Percentiles rank a stretch among this genome's conserved stretches.
Evolutionary conservation across 2,113 vertebrate genomes (phyloP).

Genomic region (Cettia cetti): DNA sequence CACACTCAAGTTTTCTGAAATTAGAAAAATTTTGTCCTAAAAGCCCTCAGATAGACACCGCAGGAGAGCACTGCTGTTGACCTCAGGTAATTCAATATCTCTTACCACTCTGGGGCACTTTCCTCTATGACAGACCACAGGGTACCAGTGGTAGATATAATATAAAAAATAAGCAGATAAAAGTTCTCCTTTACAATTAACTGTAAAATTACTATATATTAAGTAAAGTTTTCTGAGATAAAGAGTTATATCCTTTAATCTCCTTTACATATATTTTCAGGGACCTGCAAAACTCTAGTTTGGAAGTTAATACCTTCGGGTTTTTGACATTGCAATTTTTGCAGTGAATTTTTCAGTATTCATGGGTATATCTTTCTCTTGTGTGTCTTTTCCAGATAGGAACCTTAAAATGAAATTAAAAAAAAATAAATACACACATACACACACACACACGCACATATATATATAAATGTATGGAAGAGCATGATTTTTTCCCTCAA

Average conservation of each 20-base stretch:
- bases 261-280: neutral
- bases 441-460: accelerated
- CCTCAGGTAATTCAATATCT: neutral
- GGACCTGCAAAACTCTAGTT: neutral
- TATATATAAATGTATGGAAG: neutral
- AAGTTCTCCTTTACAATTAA: neutral
- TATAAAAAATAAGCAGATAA: neutral
- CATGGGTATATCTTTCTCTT: neutral
- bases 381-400: neutral
- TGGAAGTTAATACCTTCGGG: neutral
- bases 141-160: neutral
- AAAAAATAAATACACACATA: neutral
- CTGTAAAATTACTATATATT: neutral
- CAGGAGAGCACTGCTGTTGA: neutral
- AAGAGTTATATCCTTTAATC: neutral
- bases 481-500: neutral
- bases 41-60: neutral
- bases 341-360: neutral
- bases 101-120: neutral
- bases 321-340: neutral
- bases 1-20: neutral
- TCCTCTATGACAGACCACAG: neutral
- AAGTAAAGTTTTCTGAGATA: neutral
- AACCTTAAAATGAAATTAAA: neutral
- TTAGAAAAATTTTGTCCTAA: neutral